Evolutionary conservation across 2,888 invertebrate species (phyloP).

Genomic region (Machimus atricapillus): DNA sequence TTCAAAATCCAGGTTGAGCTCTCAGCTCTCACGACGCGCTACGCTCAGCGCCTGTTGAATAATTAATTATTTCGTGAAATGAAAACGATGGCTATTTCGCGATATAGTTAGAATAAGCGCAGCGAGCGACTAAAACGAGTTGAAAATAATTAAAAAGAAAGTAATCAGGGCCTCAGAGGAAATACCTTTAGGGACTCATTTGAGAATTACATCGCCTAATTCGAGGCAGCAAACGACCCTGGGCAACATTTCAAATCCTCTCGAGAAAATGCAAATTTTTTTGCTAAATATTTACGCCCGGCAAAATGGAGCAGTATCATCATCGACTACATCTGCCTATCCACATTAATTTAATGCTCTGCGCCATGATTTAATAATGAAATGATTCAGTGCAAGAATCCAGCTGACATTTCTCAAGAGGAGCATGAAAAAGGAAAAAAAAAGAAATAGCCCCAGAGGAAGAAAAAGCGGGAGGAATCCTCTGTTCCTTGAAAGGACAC

Average conservation of each 20-base stretch:
- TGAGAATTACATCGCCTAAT: not conserved
- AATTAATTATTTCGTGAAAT: not conserved
- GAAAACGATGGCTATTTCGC: not conserved
- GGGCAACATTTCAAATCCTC: not conserved
- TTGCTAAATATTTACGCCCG: not conserved
- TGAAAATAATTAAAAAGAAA: not conserved
- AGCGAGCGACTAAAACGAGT: not conserved
- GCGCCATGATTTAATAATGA: slow-evolving; percentile 15
- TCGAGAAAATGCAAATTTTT: not conserved
- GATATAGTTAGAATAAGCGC: not conserved
- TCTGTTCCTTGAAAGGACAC: not conserved
- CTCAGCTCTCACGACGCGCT: not conserved
- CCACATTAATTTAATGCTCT: slow-evolving; percentile 10
- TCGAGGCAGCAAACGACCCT: not conserved
- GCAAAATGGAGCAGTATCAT: not conserved
- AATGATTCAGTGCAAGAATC: slow-evolving; percentile 10
- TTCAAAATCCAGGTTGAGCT: not conserved
- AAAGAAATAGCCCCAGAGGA: not conserved
- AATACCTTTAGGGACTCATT: not conserved
- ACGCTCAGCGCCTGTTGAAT: not conserved
- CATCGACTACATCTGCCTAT: not conserved
- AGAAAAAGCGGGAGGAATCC: not conserved
- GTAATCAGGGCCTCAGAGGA: not conserved
- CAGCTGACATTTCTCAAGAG: slow-evolving; percentile 4
- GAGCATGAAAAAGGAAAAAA: not conserved